phyloP scores from a whole-genome alignment of 2,113 vertebrate species.

The Nyctereutes procyonoides region DNA sequence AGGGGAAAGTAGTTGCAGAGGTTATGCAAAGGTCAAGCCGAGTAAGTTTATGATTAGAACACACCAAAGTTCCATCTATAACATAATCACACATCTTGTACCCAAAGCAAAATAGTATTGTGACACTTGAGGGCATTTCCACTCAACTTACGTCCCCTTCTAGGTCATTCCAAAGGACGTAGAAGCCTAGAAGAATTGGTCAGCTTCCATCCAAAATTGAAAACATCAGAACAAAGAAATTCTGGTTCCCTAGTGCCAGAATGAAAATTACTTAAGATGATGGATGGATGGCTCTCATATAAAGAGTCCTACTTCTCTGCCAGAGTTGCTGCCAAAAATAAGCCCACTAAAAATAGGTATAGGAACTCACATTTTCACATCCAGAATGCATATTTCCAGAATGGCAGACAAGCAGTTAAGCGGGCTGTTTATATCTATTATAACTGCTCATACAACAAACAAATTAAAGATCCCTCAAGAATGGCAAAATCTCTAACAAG shows the following conservation, averaged over 20 bases:
- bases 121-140: not conserved
- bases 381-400: not conserved
- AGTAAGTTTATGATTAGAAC: not conserved
- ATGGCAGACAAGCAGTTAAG: constrained; percentile 44
- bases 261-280: constrained; percentile 9
- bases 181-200: not conserved
- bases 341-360: constrained; percentile 4
- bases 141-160: not conserved
- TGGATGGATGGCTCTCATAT: not conserved
- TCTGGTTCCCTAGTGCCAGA: not conserved
- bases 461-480: constrained; percentile 76
- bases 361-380: not conserved
- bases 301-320: not conserved
- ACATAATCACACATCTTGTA: too few relatives aligned
- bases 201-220: constrained; percentile 11
- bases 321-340: constrained; percentile 16
- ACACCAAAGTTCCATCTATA: not conserved
- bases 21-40: not conserved
- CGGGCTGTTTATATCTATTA: constrained; percentile 63
- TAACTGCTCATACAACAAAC: constrained; percentile 68
- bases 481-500: constrained; percentile 74
- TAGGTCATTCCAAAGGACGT: constrained; percentile 17
- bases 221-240: constrained; percentile 33
- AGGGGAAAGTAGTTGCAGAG: too few relatives aligned
- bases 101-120: not conserved